phyloP scores from a whole-genome alignment of 2,797 vertebrate species.

The Taenioides sp. region DNA sequence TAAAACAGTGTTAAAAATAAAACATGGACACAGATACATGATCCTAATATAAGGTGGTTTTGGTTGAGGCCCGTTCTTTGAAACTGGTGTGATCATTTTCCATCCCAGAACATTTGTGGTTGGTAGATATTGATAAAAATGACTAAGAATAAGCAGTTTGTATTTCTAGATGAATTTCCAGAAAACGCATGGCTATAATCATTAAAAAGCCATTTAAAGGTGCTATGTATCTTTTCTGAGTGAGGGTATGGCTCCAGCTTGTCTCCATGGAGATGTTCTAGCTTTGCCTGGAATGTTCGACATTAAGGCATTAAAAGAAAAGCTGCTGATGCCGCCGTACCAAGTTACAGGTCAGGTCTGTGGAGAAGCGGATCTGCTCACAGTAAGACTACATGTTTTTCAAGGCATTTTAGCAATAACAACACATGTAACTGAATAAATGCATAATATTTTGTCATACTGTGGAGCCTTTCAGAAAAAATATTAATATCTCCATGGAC shows the following conservation, averaged over 20 bases:
- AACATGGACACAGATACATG: slow-evolving; percentile 19
- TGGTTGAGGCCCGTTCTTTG: slow-evolving; percentile 25
- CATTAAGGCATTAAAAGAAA: neutral
- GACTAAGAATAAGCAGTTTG: slow-evolving; percentile 4
- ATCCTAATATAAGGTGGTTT: slow-evolving; percentile 17
- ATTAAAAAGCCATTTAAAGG: neutral
- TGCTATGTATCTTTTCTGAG: neutral
- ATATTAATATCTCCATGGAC: no score
- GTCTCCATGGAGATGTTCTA: neutral
- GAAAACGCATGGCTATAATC: neutral
- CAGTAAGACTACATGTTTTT: no score
- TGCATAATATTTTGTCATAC: neutral
- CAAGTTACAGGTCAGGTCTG: neutral
- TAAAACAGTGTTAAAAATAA: slow-evolving; percentile 25
- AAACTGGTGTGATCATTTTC: slow-evolving; percentile 1
- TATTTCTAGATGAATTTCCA: slow-evolving; percentile 1
- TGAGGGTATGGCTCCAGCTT: neutral
- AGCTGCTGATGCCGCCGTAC: neutral
- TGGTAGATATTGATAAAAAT: neutral
- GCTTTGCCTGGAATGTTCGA: neutral
- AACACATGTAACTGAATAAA: neutral
- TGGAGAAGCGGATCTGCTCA: no score
- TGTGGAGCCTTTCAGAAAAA: neutral
- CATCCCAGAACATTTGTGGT: slow-evolving; percentile 11
- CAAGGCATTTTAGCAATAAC: no score